phyloP scores from a whole-genome alignment of 2,113 vertebrate species.

The Erpornis zantholeuca region DNA sequence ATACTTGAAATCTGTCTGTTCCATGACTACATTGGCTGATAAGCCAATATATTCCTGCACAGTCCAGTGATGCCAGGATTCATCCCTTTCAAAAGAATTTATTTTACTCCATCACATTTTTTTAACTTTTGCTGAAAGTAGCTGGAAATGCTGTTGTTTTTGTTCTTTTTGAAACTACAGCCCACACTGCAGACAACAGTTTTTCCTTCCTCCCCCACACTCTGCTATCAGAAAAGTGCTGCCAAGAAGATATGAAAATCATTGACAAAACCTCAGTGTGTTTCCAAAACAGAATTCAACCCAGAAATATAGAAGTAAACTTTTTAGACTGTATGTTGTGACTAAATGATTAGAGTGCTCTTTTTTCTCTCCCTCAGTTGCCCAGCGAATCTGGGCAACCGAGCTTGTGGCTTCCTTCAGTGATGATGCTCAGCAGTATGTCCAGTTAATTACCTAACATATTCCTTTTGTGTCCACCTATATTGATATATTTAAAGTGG shows the following conservation, averaged over 20 bases:
- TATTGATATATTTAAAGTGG: not conserved
- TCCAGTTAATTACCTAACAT: not conserved
- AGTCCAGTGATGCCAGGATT: not conserved
- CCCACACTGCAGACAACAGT: not conserved
- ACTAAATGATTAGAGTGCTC: not conserved
- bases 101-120: not conserved
- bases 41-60: fast-evolving
- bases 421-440: not conserved
- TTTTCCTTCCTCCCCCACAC: not conserved
- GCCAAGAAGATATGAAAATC: not conserved
- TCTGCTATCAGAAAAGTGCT: not conserved
- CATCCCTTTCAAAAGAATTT: not conserved
- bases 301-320: not conserved
- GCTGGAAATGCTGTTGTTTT: not conserved
- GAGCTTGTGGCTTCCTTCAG: not conserved
- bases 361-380: not conserved
- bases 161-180: not conserved
- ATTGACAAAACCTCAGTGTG: not conserved
- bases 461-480: not conserved
- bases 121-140: not conserved
- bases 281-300: not conserved
- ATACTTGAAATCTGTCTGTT: not conserved
- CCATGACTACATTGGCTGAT: not conserved
- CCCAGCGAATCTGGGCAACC: not conserved
- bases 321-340: not conserved